Percentiles rank a stretch among this genome's conserved stretches.
Evolutionary conservation across 2,797 vertebrate genomes (phyloP).

Genomic region (Acomys russatus): DNA sequence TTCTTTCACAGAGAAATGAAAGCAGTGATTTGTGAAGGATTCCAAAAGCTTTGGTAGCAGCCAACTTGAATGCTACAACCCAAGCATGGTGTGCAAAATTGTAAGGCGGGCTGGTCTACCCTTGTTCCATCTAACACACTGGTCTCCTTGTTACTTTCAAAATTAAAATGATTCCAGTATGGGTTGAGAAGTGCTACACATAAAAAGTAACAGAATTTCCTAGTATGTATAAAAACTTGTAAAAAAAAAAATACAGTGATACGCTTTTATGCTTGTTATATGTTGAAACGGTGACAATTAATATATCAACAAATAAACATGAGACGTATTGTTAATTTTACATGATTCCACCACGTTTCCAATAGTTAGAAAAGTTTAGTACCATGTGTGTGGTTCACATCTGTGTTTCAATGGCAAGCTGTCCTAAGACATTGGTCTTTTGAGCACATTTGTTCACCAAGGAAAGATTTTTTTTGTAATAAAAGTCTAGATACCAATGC

Average conservation of each 20-base stretch:
- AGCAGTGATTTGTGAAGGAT: background rate
- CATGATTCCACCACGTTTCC: background rate
- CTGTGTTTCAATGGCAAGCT: background rate
- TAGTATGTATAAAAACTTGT: background rate
- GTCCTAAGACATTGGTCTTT: background rate
- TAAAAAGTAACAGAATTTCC: background rate
- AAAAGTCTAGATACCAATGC: background rate
- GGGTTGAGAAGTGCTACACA: background rate
- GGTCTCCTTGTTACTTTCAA: background rate
- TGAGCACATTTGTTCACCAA: background rate
- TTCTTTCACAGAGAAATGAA: background rate
- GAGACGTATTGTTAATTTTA: background rate
- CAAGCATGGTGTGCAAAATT: background rate
- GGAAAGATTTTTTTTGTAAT: background rate
- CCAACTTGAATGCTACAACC: background rate
- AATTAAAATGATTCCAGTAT: background rate
- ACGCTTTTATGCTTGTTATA: background rate
- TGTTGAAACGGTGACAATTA: background rate
- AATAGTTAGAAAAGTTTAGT: background rate
- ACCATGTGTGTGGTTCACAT: background rate
- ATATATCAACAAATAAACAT: background rate
- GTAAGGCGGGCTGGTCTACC: background rate
- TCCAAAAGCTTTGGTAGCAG: background rate
- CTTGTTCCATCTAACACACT: background rate
- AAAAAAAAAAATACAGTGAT: background rate